phyloP scores from a whole-genome alignment of 1,140 invertebrate species.

The Trachymyrmex septentrionalis region DNA sequence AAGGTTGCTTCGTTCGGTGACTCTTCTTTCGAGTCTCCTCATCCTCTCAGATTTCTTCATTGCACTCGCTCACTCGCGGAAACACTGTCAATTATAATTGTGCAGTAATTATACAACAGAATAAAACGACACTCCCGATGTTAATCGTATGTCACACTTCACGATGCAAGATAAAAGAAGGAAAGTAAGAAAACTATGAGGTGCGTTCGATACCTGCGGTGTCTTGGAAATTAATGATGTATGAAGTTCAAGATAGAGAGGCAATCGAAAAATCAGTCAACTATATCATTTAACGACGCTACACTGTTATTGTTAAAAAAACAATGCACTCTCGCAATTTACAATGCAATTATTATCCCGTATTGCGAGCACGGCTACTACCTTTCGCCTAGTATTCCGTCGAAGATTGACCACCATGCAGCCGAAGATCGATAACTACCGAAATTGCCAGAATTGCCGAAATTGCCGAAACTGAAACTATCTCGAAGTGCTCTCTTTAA shows the following conservation, averaged over 20 bases:
- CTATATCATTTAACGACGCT: background rate
- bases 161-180: background rate
- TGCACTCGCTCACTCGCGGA: background rate
- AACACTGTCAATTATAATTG: background rate
- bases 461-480: no score
- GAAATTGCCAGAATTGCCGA: no score
- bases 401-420: no score
- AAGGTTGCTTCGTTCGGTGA: background rate
- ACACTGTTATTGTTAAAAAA: constrained; percentile 3
- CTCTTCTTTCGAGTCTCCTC: background rate
- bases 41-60: background rate
- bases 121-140: background rate
- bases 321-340: background rate
- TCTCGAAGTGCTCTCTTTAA: no score
- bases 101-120: constrained; percentile 6
- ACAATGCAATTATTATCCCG: constrained; percentile 2
- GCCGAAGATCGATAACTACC: no score
- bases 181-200: background rate
- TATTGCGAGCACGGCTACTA: background rate
- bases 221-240: background rate
- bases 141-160: background rate
- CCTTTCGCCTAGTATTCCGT: no score
- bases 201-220: background rate
- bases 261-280: background rate
- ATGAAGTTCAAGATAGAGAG: background rate